Evolutionary conservation across 1,140 invertebrate genomes (phyloP), one percentile per base, ranked within the genome.

Genomic region (Lycorma delicatula): DNA sequence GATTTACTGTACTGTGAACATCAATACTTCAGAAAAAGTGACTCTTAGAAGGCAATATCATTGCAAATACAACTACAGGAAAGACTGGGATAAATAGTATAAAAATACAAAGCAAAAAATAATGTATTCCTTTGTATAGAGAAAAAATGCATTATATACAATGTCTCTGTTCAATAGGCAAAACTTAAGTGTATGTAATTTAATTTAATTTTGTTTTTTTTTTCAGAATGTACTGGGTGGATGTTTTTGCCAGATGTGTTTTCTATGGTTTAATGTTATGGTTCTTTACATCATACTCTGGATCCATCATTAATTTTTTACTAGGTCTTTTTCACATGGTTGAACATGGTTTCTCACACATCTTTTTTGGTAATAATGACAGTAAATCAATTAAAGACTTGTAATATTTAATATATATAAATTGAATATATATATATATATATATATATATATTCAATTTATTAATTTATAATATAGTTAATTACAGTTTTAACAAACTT

Each of bases 181-280:
- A 18, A 12, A 22, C 20, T 50, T 5, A 12, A 13, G 6, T 9
- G 26, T 22, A 28, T 56, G 56, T 29, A 60, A 26, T 49, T 6
- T 6, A 18, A 6, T 55, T 26, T 34, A 12, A 23, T 18, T 18
- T 12, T 62, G 61, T 63, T 54, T 61, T 62, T 60, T 68, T 63
- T 76, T 71, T n/a, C 74, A 84, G 81, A 16, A 83, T 84, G 81
- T 84, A 78, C 67, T 80, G 72, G 70, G 74, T 80, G 11, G 78
- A 80, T 46, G 57, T 76, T 0, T 31, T 78, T 0, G 70, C 76
- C 4, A 77, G 77, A 58, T 68, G 74, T 11, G 38, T 76, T 1
- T 74, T 79, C 49, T 74, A 70, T 22, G 60, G 64, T 0, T 58
- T 78, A 1, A 3, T 79, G 0, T 63, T 78, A 7, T 78, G 67